Base-by-base conservation (phyloP, 2,888 invertebrate species). In the Adelognathus sp. region DNA sequence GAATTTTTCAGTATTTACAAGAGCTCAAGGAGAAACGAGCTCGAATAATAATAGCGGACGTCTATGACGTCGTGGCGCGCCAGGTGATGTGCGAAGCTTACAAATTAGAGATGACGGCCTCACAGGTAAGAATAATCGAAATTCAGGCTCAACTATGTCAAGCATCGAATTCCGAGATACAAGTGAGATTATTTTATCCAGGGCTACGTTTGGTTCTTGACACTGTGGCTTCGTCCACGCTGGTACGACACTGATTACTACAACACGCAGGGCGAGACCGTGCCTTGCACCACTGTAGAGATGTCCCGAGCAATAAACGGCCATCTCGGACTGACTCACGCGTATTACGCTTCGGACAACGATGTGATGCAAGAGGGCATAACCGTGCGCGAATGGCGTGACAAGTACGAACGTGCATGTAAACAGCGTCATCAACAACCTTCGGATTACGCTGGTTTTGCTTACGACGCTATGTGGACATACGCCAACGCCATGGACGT, bases 151-250 rank as follows among this genome's bases (percentile, higher is more conserved):
- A 9, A 16, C 27, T 1, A 7, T n/a, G 2, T 9, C 18, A 29
- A 18, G 31, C 36, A 7, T 24, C 5, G 9, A 36, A 74, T 36
- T 39, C n/a, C 4, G 36, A 24, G n/a, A 24, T 27, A n/a, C n/a
- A 31, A 74, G n/a, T n/a, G n/a, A 31, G 18, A 14, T 31, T 5
- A 33, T 58, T 46, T 66, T 44, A 3, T 58, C 11, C 91, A 95
- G 83, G 96, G 96, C 41, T 96, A 96, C 90, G 96, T 96, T 1
- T 98, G 98, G 98, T 96, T 98, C 88, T 92, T 98, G 72, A 97
- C 98, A 0, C 93, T 94, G 36, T 95, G 96, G 95, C 92, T 96
- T 18, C 92, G 93, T 5, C 89, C 92, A 1, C 91, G 93, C 80
- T 95, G 95, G 95, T 94, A 93, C 86, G 92, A 94, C 82, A 94